phyloP scores from a whole-genome alignment of 1,140 invertebrate genomes.

The Hestina assimilis region DNA sequence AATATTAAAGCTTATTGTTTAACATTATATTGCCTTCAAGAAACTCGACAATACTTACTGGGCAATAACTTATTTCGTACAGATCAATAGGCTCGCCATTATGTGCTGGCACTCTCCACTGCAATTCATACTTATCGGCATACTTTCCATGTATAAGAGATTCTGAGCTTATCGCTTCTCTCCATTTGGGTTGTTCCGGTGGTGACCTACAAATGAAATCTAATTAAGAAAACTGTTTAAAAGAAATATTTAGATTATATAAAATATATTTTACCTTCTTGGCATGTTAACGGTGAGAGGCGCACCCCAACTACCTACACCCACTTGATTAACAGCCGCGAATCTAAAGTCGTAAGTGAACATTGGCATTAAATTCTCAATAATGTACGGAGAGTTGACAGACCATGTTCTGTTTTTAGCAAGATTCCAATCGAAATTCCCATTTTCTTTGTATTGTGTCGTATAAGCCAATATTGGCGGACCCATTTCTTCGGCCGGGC shows the following conservation, averaged over 20 bases:
- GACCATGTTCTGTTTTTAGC: constrained; percentile 87
- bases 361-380: constrained; percentile 89
- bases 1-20: background rate
- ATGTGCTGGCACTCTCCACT: constrained; percentile 90
- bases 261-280: constrained; percentile 51
- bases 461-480: constrained; percentile 85
- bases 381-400: constrained; percentile 84
- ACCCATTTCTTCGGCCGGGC: constrained; percentile 85
- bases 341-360: constrained; percentile 92
- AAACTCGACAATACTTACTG: constrained; percentile 79
- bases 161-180: constrained; percentile 62
- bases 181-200: constrained; percentile 71
- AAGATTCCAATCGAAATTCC: constrained; percentile 83
- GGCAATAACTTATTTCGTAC: constrained; percentile 90
- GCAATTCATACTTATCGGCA: constrained; percentile 87
- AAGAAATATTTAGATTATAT: background rate
- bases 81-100: constrained; percentile 93
- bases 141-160: constrained; percentile 78
- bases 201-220: constrained; percentile 48
- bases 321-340: constrained; percentile 90
- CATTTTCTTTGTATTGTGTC: constrained; percentile 86
- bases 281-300: constrained; percentile 79
- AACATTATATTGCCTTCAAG: background rate
- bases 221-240: constrained; percentile 4
- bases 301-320: constrained; percentile 85